A percentile compares a stretch with the other conserved stretches of the same genome.
Conservation (phyloP, 1,140 invertebrate genomes). For the Nomia melanderi region DNA sequence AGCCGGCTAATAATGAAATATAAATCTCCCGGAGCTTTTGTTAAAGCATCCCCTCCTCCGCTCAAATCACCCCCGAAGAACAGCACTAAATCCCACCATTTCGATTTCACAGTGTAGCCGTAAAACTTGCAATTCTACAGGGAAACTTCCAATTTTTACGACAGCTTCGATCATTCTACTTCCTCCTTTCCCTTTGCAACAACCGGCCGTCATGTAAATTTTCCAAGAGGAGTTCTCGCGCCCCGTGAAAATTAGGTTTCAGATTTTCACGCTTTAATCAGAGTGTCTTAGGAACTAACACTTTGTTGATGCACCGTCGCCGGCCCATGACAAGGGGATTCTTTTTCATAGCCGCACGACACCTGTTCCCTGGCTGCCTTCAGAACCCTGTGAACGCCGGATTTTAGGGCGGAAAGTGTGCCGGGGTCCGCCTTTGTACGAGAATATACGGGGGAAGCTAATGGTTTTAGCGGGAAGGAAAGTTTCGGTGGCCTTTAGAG, state of each 20-base stretch:
- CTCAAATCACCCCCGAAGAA: no score
- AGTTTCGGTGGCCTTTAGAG: constrained; percentile 61
- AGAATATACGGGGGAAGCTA: constrained; percentile 46
- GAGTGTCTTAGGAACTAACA: not conserved
- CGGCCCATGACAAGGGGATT: constrained; percentile 13
- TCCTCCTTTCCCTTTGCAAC: not conserved
- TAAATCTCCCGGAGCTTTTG: not conserved
- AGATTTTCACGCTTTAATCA: not conserved
- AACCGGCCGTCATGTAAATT: no score
- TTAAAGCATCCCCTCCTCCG: no score
- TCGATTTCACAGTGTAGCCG: not conserved
- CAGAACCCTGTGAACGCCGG: constrained; percentile 9
- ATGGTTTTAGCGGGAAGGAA: constrained; percentile 62
- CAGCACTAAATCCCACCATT: not conserved
- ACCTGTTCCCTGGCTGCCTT: constrained; percentile 39
- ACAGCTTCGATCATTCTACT: not conserved
- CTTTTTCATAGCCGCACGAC: constrained; percentile 14
- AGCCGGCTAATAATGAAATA: constrained; percentile 9
- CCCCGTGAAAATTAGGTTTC: not conserved
- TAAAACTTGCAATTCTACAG: not conserved
- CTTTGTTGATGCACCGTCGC: constrained; percentile 6
- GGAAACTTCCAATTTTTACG: not conserved
- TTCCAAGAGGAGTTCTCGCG: no score
- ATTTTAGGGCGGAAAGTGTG: constrained; percentile 39
- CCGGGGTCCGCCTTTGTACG: constrained; percentile 33